Base-by-base conservation (phyloP, 53 echinoderm and acorn worm genomes). In the Antedon mediterranea region DNA sequence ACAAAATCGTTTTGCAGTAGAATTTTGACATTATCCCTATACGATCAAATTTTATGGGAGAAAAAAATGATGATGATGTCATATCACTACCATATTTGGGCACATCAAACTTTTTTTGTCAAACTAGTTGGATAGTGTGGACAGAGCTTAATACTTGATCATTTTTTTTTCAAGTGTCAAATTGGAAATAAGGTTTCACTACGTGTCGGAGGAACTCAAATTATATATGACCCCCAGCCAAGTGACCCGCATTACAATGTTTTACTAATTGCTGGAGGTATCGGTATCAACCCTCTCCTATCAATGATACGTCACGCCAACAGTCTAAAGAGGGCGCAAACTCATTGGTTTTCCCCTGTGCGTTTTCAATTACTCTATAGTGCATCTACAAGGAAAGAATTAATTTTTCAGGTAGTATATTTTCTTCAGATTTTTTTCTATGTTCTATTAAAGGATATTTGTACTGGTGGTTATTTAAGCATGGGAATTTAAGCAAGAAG, bases 221-320 rank as follows among this genome's bases (percentile, higher is more conserved):
- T 97, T 26, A 75, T 89, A 76, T 92, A 82, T 71, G 86, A 92
- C 78, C 98, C 98, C 0, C 81, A 86, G 34, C 81, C 90, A 0
- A 74, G 78, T 42, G 89, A 92, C 43, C 88, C 92, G 15, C 74
- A 79, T 26, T 82, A 88, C 79, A 87, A 97, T 41, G 34, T 92
- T n/a, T 86, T 97, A 76, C 89, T 97, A n/a, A 84, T 97, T 32
- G 90, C 90, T 20, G 98, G 98, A 28, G 98, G 98, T 5, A 91
- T 97, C 32, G 98, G 98, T 20, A 91, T 97, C 76, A 92, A 92
- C 73, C 98, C 98, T 30, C 78, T 97, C 30, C 76, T 89, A 28
- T 91, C 92, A 33, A 87, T 97, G 33, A 75, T 97, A 27, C 83
- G 82, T 30, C 88, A 92, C 33, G 86, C 82, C 23, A 78, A 79